phyloP scores from a whole-genome alignment of 2,888 invertebrate species.

The Drosophila incognita region DNA sequence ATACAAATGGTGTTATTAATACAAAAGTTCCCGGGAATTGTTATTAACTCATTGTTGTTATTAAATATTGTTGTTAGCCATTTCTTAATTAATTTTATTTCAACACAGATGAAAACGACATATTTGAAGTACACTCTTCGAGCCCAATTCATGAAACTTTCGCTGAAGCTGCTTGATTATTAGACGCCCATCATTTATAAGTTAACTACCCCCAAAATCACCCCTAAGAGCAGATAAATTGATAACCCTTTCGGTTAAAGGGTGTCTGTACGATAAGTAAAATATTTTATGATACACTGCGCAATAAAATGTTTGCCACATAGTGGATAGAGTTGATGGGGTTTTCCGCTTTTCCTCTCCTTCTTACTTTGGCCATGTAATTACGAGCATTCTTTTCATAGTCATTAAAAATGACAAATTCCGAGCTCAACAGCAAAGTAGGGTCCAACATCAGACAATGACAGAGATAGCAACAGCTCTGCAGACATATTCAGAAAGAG shows the following conservation, averaged over 20 bases:
- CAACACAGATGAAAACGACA: neutral
- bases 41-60: neutral
- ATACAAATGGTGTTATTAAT: neutral
- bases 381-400: conserved; percentile 76
- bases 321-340: conserved; percentile 26
- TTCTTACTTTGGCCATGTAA: conserved; percentile 62
- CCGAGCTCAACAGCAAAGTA: conserved; percentile 70
- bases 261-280: conserved; percentile 40
- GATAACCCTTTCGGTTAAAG: neutral
- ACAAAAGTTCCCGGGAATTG: neutral
- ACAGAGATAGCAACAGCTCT: conserved; percentile 5
- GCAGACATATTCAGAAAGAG: neutral
- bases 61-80: neutral
- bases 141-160: neutral
- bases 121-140: too few species aligned
- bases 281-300: conserved; percentile 64
- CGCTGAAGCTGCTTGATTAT: too few species aligned
- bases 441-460: conserved; percentile 31
- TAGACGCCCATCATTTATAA: neutral
- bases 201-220: neutral
- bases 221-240: neutral
- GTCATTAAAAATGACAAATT: conserved; percentile 80
- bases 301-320: conserved; percentile 63
- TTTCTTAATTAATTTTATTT: neutral
- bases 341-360: conserved; percentile 2